Evolutionary conservation across 2,888 invertebrate genomes (phyloP).

Genomic region (Chymomyza procnemis): DNA sequence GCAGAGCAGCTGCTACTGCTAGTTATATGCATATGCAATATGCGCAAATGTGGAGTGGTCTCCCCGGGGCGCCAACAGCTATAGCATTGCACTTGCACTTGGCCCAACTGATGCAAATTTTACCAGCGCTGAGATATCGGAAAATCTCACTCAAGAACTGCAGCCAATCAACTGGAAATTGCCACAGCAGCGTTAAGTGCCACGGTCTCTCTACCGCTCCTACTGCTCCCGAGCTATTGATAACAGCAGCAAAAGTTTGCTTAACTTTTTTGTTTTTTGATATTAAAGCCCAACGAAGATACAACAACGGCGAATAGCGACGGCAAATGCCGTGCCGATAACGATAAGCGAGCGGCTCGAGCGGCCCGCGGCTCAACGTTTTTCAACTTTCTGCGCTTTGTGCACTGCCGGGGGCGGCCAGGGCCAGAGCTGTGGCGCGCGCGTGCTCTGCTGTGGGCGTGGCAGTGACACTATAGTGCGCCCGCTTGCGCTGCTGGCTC

Average conservation of each 20-base stretch:
- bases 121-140: slow-evolving; percentile 46
- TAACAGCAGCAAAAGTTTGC: slow-evolving; percentile 43
- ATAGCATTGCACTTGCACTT: slow-evolving; percentile 17
- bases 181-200: slow-evolving; percentile 57
- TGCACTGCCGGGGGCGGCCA: slow-evolving; percentile 37
- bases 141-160: slow-evolving; percentile 63
- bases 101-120: slow-evolving; percentile 51
- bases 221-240: slow-evolving; percentile 45
- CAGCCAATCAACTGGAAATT: slow-evolving; percentile 74
- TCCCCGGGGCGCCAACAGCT: not conserved
- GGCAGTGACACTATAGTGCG: slow-evolving; percentile 53
- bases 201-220: not conserved
- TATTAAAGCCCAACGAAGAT: not conserved
- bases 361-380: slow-evolving; percentile 57
- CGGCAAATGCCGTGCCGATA: slow-evolving; percentile 51
- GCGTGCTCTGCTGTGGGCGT: slow-evolving; percentile 48
- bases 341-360: slow-evolving; percentile 49
- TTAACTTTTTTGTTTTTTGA: not conserved
- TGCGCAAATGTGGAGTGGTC: not conserved
- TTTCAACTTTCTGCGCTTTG: slow-evolving; percentile 38
- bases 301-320: slow-evolving; percentile 21
- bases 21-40: slow-evolving; percentile 41
- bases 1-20: slow-evolving; percentile 32
- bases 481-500: slow-evolving; percentile 56
- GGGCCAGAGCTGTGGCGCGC: not conserved